These are phyloP conservation scores for Strigamia transsilvanica DNA, from an alignment of 2,888 invertebrate species.

Conservation along the genomic window DNA sequence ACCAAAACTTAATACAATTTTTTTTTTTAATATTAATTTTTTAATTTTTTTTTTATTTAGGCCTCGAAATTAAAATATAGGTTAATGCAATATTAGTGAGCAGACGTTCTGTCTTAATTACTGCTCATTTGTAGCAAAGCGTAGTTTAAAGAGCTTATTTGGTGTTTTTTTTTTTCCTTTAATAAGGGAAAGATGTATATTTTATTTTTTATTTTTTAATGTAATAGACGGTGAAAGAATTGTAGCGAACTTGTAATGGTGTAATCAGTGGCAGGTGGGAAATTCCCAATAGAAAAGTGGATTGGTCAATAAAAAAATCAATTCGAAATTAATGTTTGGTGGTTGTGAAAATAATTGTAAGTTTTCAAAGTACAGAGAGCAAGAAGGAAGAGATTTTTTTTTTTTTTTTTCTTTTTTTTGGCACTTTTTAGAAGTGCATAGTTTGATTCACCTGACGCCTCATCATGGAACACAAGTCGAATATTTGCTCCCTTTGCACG, in stretches of 20 bases:
- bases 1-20: no score
- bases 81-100: conserved; percentile 5
- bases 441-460: conserved; percentile 26
- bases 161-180: neutral
- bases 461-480: conserved; percentile 30
- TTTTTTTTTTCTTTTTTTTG: neutral
- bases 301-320: conserved; percentile 21
- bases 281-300: conserved; percentile 4
- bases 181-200: neutral
- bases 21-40: no score
- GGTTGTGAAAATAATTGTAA: neutral
- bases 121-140: conserved; percentile 11
- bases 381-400: conserved; percentile 4
- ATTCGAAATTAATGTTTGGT: neutral
- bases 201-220: conserved; percentile 4
- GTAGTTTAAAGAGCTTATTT: conserved; percentile 15
- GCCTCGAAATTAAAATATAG: neutral
- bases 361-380: neutral
- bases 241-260: neutral
- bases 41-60: no score
- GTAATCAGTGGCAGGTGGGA: conserved; percentile 16
- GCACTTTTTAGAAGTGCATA: conserved; percentile 27
- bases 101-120: conserved; percentile 8
- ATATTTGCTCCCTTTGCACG: conserved; percentile 26
- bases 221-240: neutral